A percentile compares a stretch with the other conserved stretches of the same genome.
phyloP scores from a whole-genome alignment of 2,888 invertebrate species.

The Neoascia interrupta region DNA sequence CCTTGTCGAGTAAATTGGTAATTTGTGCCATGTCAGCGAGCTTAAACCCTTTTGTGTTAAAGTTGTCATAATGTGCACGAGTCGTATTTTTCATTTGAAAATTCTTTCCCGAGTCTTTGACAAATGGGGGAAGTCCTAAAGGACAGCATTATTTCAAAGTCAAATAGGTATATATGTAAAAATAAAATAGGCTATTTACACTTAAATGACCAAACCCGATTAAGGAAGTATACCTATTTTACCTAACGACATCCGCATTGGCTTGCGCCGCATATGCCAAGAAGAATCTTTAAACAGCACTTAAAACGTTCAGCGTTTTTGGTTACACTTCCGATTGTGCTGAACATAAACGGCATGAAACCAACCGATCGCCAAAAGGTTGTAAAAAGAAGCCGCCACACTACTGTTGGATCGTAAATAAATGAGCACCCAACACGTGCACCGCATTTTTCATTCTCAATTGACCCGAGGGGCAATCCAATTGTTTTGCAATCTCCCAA shows the following conservation, averaged over 20 bases:
- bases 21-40: constrained; percentile 28
- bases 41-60: not conserved
- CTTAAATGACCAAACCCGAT: not conserved
- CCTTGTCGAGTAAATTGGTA: no score
- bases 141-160: no score
- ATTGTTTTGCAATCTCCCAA: constrained; percentile 65
- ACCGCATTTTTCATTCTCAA: constrained; percentile 47
- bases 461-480: constrained; percentile 52
- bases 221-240: not conserved
- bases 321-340: constrained; percentile 56
- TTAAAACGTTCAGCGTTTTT: constrained; percentile 10
- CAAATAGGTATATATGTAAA: no score
- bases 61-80: not conserved
- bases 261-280: no score
- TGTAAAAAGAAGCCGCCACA: constrained; percentile 49
- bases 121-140: no score
- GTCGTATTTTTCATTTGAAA: no score
- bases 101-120: not conserved
- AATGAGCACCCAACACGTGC: constrained; percentile 53
- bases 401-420: constrained; percentile 18
- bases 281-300: no score
- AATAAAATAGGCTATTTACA: no score
- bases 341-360: not conserved
- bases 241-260: not conserved
- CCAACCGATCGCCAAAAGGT: not conserved